These are phyloP conservation scores for Hipparchia sbordonii DNA, from an alignment of 2,888 invertebrate species.

Conservation along the genomic window DNA sequence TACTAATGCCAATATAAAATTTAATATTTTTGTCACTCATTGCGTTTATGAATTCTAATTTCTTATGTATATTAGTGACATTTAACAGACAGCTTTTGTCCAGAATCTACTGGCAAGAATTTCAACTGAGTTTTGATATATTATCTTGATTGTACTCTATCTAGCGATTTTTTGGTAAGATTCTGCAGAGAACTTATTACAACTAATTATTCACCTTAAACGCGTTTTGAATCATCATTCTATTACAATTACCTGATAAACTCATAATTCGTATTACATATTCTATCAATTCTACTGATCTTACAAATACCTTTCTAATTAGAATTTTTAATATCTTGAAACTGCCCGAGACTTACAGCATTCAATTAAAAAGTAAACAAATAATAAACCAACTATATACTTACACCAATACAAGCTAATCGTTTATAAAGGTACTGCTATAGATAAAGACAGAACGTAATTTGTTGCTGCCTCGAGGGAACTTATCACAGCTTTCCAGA, in stretches of 20 bases:
- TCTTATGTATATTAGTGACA: too few relatives aligned
- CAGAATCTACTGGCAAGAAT: too few relatives aligned
- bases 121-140: too few relatives aligned
- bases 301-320: not conserved
- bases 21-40: not conserved
- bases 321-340: not conserved
- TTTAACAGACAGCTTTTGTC: too few relatives aligned
- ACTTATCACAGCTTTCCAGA: constrained; percentile 41
- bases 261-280: too few relatives aligned
- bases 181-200: not conserved
- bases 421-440: constrained; percentile 23
- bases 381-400: constrained; percentile 14
- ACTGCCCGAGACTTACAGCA: not conserved
- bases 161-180: not conserved
- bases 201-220: too few relatives aligned
- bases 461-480: constrained; percentile 40
- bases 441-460: constrained; percentile 35
- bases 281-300: too few relatives aligned
- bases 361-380: constrained; percentile 9
- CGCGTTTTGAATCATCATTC: too few relatives aligned
- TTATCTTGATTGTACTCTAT: not conserved
- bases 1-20: not conserved
- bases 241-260: too few relatives aligned
- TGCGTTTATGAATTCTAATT: not conserved
- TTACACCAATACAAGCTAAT: constrained; percentile 23